Evolutionary conservation across 2,113 vertebrate genomes (phyloP), one percentile per base, ranked within the genome.

Genomic region (Phrynosoma platyrhinos): DNA sequence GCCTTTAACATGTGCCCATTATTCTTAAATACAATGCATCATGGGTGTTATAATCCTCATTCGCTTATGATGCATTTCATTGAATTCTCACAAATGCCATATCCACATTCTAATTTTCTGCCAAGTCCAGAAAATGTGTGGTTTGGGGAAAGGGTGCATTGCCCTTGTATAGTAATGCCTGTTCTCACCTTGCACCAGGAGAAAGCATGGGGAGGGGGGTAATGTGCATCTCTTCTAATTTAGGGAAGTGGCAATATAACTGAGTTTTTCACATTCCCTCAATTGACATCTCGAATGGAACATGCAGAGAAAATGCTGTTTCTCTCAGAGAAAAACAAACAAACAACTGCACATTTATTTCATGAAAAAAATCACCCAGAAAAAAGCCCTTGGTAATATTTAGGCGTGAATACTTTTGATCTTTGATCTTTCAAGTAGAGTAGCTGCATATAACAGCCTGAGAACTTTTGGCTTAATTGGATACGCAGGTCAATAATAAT

Each of bases 361-460:
- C 62, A 66, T 82, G 32, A 27, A 40, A 40, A 55, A 58, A 55
- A 42, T 68, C 79, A 82, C 25, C 36, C 32, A 9, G 40, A 36
- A 66, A 66, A 82, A 68, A 42, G 30, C 68, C 69, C 69, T 80
- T 80, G 47, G n/a, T 71, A 55, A 71, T 87, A 79, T 80, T 79
- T 71, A 79, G 77, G 64, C 21, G 5, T 80, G 47, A 71, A 72
- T 72, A 55, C 52, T 87, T 87, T 87, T 87, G 77, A 79, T 86
- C 66, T 86, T 86, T 79, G 85, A 79, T 74, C 82, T 74, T 84
- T 74, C 53, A 84, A 20, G 55, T 74, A 23, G 8, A 74, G 71
- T 74, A 18, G 69, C 25, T 71, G 66, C 36, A 71, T 58, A 58
- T 25, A 9, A 72, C 16, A 71, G 23, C 71, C 64, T 80, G 69